These are phyloP conservation scores for Limnephilus lunatus DNA, from an alignment of 2,888 invertebrate species.

Conservation along the genomic window DNA sequence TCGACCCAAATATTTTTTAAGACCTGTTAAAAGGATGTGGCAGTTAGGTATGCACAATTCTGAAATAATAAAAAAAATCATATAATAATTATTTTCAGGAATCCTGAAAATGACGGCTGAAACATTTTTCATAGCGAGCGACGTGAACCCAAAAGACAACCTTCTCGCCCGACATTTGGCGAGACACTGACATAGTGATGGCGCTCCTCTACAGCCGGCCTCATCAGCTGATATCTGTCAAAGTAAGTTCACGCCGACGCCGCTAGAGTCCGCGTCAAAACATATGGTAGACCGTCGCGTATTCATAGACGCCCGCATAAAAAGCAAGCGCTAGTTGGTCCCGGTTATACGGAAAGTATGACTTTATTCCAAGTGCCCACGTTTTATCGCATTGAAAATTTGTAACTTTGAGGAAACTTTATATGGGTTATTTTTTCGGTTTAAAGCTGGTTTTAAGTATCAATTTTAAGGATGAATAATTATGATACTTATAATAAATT, in stretches of 20 bases:
- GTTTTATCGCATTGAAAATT: background rate
- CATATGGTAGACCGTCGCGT: background rate
- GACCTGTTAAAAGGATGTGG: background rate
- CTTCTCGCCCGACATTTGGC: slow-evolving; percentile 46
- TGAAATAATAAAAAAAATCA: background rate
- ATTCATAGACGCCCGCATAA: background rate
- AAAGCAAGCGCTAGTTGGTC: background rate
- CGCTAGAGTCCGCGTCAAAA: slow-evolving; percentile 52
- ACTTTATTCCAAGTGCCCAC: background rate
- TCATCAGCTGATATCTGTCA: slow-evolving; percentile 64
- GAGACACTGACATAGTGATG: slow-evolving; percentile 50
- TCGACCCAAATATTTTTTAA: background rate
- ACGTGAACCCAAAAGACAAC: background rate
- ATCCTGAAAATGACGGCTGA: background rate
- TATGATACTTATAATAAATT: background rate
- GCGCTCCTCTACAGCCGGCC: slow-evolving; percentile 20
- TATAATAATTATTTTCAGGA: background rate
- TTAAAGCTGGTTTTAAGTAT: background rate
- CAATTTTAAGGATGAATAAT: background rate
- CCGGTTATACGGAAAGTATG: background rate
- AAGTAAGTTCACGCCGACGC: slow-evolving; percentile 40
- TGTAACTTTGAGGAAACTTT: background rate
- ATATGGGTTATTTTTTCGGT: too few species aligned
- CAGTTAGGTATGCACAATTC: background rate
- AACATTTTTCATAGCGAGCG: background rate